Percentiles rank a stretch among this genome's conserved stretches.
phyloP scores from a whole-genome alignment of 2,797 vertebrate genomes.

The Benthosema pterotum region DNA sequence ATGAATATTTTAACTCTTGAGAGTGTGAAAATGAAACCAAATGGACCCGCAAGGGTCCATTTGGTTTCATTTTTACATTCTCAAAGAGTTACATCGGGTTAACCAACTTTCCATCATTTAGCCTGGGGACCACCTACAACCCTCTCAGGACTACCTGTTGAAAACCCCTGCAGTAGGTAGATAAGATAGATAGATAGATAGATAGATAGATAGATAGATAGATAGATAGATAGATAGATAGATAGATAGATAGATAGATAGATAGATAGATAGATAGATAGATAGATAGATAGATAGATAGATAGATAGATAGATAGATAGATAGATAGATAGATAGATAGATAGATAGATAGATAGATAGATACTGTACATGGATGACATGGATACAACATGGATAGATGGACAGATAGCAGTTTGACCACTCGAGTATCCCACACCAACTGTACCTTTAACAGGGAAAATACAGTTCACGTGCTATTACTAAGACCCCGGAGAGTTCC shows the following conservation, averaged over 20 bases:
- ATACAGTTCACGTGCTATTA: conserved; percentile 60
- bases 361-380: too few relatives aligned
- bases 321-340: neutral
- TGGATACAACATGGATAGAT: too few relatives aligned
- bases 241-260: neutral
- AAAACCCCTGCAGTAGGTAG: too few relatives aligned
- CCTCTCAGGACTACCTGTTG: too few relatives aligned
- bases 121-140: too few relatives aligned
- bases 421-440: conserved; percentile 51
- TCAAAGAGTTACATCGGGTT: too few relatives aligned
- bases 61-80: too few relatives aligned
- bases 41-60: too few relatives aligned
- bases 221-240: neutral
- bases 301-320: neutral
- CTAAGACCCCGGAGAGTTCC: conserved; percentile 65
- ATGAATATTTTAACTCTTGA: too few relatives aligned
- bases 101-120: too few relatives aligned
- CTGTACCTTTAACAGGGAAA: conserved; percentile 66
- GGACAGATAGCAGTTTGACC: too few relatives aligned
- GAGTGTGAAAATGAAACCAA: too few relatives aligned
- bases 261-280: conserved; percentile 1
- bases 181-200: neutral
- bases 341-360: neutral
- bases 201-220: neutral
- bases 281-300: conserved; percentile 5